Percentiles rank a stretch among this genome's conserved stretches.
phyloP scores from a whole-genome alignment of 2,113 vertebrate species.

The crab-eating macaque (Macaca fascicularis) region DNA sequence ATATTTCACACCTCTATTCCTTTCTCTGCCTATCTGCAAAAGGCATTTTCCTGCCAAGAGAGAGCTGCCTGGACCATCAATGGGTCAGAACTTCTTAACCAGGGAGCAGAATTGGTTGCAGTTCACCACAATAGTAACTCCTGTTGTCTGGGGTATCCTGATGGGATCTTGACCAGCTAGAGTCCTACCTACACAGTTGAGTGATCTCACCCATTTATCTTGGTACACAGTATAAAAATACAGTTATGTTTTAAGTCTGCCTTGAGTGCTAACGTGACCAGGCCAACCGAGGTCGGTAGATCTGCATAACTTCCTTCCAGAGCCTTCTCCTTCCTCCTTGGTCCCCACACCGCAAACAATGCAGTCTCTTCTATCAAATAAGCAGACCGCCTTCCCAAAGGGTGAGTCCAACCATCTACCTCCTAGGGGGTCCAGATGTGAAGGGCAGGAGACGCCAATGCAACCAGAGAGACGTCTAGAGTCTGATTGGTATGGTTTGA shows the following conservation, averaged over 20 bases:
- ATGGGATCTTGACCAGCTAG: too few species aligned
- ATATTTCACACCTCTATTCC: background rate
- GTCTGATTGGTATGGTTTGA: background rate
- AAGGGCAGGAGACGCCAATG: fast-evolving
- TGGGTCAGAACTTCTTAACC: background rate
- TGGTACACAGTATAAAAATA: fast-evolving
- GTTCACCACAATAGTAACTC: fast-evolving
- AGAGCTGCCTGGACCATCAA: fast-evolving
- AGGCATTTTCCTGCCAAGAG: fast-evolving
- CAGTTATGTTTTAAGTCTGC: background rate
- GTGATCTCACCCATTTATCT: background rate
- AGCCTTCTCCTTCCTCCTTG: background rate
- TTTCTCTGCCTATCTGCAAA: background rate
- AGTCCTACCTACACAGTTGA: fast-evolving
- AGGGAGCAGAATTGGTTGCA: background rate
- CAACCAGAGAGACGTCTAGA: background rate
- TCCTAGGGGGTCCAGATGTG: background rate
- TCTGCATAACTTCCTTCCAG: background rate
- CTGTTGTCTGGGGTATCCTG: background rate
- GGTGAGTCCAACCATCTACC: background rate
- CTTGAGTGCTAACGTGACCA: background rate
- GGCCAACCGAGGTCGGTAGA: background rate
- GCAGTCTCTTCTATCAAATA: too few species aligned
- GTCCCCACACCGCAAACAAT: fast-evolving
- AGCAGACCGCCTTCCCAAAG: background rate